Evolutionary conservation across 2,797 vertebrate genomes (phyloP).

Genomic region (Aldrovandia affinis): DNA sequence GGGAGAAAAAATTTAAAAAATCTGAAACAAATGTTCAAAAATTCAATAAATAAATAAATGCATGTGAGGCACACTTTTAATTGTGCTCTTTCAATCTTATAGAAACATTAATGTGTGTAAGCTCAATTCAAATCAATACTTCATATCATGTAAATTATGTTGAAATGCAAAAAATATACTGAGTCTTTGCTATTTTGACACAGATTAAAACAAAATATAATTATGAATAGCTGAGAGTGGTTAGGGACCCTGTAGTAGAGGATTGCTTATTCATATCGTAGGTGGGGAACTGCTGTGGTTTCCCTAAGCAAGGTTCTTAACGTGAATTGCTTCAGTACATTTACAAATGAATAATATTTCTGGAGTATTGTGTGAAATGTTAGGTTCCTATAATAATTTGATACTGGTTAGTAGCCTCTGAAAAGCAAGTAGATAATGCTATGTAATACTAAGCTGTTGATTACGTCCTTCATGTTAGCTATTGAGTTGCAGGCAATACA

Average conservation of each 20-base stretch:
- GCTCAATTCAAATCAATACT: neutral
- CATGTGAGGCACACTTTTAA: no score
- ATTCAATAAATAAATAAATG: no score
- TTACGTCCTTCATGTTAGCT: neutral
- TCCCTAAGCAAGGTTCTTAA: no score
- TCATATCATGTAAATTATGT: neutral
- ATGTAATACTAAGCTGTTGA: neutral
- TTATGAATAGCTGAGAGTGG: no score
- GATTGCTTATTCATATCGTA: no score
- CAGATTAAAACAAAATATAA: neutral
- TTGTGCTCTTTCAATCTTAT: no score
- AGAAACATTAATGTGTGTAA: no score
- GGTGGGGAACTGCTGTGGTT: neutral
- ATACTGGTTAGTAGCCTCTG: neutral
- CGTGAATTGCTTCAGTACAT: neutral
- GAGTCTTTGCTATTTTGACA: neutral
- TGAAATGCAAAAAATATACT: neutral
- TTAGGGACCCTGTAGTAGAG: no score
- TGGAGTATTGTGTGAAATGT: neutral
- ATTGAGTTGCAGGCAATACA: neutral
- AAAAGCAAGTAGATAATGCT: neutral
- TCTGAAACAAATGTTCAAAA: no score
- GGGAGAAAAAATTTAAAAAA: no score
- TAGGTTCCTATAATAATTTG: neutral
- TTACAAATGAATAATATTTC: neutral